Percentiles rank a stretch among this genome's conserved stretches.
phyloP scores from a whole-genome alignment of 2,888 invertebrate genomes.

The Exephanes ischioxanthus region DNA sequence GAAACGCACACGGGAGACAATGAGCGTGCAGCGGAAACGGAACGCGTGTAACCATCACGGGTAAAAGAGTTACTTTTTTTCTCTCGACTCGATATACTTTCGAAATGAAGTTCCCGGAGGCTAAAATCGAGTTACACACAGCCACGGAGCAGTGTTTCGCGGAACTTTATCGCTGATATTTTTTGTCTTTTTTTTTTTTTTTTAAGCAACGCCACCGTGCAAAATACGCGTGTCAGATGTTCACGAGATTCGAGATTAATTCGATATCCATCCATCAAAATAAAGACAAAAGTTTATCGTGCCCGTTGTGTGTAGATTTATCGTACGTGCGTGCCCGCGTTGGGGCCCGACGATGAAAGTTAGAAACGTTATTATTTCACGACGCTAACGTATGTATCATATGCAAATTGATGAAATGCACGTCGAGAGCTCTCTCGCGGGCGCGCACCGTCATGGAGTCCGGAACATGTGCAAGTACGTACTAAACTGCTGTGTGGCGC shows the following conservation, averaged over 20 bases:
- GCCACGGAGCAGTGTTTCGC: background rate
- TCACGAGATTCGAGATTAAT: constrained; percentile 53
- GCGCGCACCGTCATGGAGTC: constrained; percentile 5
- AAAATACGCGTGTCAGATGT: constrained; percentile 36
- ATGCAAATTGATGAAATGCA: constrained; percentile 65
- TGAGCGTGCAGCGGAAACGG: constrained; percentile 2
- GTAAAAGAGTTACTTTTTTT: constrained; percentile 39
- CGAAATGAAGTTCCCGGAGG: constrained; percentile 39
- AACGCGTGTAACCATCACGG: background rate
- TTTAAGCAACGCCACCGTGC: background rate
- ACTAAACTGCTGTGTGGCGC: constrained; percentile 6
- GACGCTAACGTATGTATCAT: constrained; percentile 47
- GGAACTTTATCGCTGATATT: background rate
- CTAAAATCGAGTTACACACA: constrained; percentile 8
- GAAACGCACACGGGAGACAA: constrained; percentile 15
- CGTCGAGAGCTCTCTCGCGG: constrained; percentile 27
- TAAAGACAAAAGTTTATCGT: constrained; percentile 45
- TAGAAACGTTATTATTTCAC: constrained; percentile 60
- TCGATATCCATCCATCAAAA: constrained; percentile 58
- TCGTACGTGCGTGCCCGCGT: constrained; percentile 40
- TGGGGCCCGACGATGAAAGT: constrained; percentile 57
- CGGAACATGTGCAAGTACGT: background rate
- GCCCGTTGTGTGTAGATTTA: constrained; percentile 30
- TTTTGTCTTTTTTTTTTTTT: background rate
- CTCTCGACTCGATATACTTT: constrained; percentile 51